These are phyloP conservation scores for Sander vitreus DNA, from an alignment of 2,113 vertebrate species.

Conservation along the genomic window DNA sequence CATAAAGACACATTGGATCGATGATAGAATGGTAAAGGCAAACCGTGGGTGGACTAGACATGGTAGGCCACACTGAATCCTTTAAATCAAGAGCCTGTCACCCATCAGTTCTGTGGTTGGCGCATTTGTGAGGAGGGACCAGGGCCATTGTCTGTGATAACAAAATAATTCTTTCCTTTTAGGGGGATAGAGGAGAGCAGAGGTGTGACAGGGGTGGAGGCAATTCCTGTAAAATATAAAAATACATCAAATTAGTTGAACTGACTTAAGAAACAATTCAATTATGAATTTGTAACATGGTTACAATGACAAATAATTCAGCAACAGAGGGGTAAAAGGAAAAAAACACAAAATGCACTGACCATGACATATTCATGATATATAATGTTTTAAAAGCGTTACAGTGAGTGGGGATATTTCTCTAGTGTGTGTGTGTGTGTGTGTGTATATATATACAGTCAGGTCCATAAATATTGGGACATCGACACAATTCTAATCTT, in stretches of 20 bases:
- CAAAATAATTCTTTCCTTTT: constrained; percentile 93
- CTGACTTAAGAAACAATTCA: not conserved
- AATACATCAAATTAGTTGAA: not conserved
- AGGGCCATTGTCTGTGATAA: constrained; percentile 88
- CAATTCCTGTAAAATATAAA: constrained; percentile 85
- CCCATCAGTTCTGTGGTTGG: constrained; percentile 45
- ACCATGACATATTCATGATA: not conserved
- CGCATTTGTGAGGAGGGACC: constrained; percentile 46
- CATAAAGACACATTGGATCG: not conserved
- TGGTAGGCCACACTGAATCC: not conserved
- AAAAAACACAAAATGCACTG: not conserved
- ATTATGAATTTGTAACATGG: too few species aligned
- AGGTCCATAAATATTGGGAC: too few species aligned
- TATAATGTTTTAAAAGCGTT: not conserved
- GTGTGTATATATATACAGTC: too few species aligned
- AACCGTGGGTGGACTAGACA: not conserved
- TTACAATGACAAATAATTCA: not conserved
- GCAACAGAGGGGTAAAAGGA: not conserved
- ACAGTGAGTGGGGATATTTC: not conserved
- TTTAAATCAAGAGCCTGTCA: not conserved
- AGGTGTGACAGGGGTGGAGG: constrained; percentile 90
- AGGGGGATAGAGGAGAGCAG: constrained; percentile 92
- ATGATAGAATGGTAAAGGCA: not conserved
- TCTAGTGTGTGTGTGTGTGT: not conserved
- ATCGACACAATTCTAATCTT: too few species aligned